Base-by-base conservation (phyloP, 2,797 vertebrate genomes). In the Pseudocheirus occidentalis region DNA sequence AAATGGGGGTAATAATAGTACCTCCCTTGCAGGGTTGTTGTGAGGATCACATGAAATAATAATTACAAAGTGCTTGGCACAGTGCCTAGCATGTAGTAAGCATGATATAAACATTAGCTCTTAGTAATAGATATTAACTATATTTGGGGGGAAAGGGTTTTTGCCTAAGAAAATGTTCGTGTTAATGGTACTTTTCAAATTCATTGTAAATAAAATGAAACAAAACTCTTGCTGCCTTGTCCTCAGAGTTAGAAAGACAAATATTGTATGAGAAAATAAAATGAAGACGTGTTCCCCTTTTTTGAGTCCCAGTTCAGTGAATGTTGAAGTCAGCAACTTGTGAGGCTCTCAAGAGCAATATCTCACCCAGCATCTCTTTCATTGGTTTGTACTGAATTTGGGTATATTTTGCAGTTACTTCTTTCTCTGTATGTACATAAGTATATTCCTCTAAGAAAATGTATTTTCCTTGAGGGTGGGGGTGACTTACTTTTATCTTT, bases 291-390 rank as follows among this genome's bases (percentile, higher is more conserved):
- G 24, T 13, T 91, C 34, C 2, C 1, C 5, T 54, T n/a, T 58
- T 92, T 7, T 62, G 14, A 10, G 3, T 92, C 0, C 16, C 34
- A 93, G 53, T 55, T 90, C 50, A 91, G 57, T 3, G 52, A 93
- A 94, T 89, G 13, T 59, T 91, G 40, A 96, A 55, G 94, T 11
- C 62, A 40, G 12, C 50, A 66, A 55, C 14, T n/a, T 58, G 18
- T 52, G 66, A 95, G 57, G 94, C 81, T 46, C 29, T 91, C 91
- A 94, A 91, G 21, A 95, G 54, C 73, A 24, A 27, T 73, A 73
- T 40, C 34, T 34, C 21, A 73, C 62, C 62, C 62, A 73, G 62
- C 40, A 46, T 81, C 40, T 9, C 21, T 81, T 81, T 40, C 40
- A 46, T 81, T 46, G 2, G 18, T 81, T 27, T 81, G n/a, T 40